Base-by-base conservation (phyloP, 1,140 invertebrate genomes). In the Adelges cooleyi region DNA sequence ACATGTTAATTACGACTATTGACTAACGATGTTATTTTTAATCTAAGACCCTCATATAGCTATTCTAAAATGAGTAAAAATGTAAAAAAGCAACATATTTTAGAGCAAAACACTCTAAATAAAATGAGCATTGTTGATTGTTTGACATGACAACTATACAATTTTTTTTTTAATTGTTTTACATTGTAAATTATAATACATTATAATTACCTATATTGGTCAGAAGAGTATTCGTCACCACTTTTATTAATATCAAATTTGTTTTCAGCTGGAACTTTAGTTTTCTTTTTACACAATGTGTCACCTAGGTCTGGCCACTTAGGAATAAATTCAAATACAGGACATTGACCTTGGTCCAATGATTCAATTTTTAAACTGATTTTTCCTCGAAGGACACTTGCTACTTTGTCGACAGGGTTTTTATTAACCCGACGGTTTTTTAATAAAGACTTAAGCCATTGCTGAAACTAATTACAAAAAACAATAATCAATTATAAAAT, bases 291-390 rank as follows among this genome's bases (percentile, higher is more conserved):
- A 48, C 42, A 62, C 6, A 62, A 33, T 15, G 56, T 29, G 10
- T 48, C 56, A 10, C 42, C 56, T 46, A 62, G 27, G 33, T 62
- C 56, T 33, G 56, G 56, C 56, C 56, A 62, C 23, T 62, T 62
- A 1, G 56, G 56, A 27, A 62, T 62, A 33, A 33, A 62, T 48
- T 62, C 56, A 62, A 62, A 62, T 0, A 62, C 56, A 48, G 56
- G 56, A 48, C 56, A 46, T 29, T 62, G 42, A 15, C 18, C 18
- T 62, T 46, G 25, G 33, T 59, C 54, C n/a, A 62, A 18, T 33
- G 56, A 62, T 33, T 62, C 56, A 20, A 62, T 62, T 62, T 62
- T 62, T 33, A 62, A 48, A 29, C 56, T 62, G 20, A 62, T 25
- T 62, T 62, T 62, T 62, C 56, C 56, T 33, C 13, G 18, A 23